These are phyloP conservation scores for Hormaphis cornu DNA, from an alignment of 1,140 invertebrate species.

Conservation along the genomic window DNA sequence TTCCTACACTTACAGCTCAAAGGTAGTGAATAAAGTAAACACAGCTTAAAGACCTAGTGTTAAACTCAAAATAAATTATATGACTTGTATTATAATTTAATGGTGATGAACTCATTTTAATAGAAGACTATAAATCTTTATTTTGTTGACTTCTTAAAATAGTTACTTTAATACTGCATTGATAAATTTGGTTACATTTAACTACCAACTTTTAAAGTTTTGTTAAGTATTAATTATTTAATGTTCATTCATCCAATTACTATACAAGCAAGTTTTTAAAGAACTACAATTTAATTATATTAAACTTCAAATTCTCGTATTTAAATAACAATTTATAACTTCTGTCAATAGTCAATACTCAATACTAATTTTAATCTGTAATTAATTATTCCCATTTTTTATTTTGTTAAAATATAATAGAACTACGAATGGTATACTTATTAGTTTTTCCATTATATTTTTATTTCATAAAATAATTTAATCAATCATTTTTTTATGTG, in stretches of 20 bases:
- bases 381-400: conserved; percentile 2
- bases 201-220: neutral
- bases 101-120: neutral
- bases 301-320: neutral
- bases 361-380: neutral
- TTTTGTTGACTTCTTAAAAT: neutral
- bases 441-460: neutral
- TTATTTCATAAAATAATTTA: neutral
- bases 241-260: no score
- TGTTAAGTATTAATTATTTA: neutral
- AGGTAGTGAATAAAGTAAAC: no score
- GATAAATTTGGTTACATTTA: neutral
- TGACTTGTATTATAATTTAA: neutral
- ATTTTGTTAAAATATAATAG: neutral
- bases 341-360: no score
- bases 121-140: neutral
- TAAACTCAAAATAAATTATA: no score
- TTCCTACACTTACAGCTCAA: no score
- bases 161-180: neutral
- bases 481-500: no score
- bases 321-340: neutral
- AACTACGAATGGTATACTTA: neutral
- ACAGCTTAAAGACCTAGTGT: no score
- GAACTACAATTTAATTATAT: neutral
- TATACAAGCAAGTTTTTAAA: neutral